Evolutionary conservation across 2,888 invertebrate species (phyloP), one percentile per base, ranked within the genome.

Genomic region (Resseliella maxima): DNA sequence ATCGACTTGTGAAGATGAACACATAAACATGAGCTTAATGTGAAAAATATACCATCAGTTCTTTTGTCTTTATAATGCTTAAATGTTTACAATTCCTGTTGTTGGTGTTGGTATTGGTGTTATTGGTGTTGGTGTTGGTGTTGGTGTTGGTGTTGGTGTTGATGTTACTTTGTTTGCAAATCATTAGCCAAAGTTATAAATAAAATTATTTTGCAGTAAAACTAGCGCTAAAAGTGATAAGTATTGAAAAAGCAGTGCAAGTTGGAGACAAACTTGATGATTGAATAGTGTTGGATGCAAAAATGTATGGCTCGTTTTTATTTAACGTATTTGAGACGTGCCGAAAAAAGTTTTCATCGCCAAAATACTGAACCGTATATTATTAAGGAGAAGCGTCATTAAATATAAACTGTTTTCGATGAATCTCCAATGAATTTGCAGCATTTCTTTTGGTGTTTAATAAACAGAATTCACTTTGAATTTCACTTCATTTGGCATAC

Each of bases 111-210:
- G 6, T 41, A 41, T 50, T 18, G 50, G 10, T 50, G 50, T 50
- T 41, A 12, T 41, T 41, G 41, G 12, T 41, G 41, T 12, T 41
- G n/a, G n/a, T n/a, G 12, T 41, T 41, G 41, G n/a, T n/a, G n/a
- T n/a, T n/a, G n/a, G n/a, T n/a, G n/a, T 50, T 3, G 50, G 5
- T 59, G 59, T n/a, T 59, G 59, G 1, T 50, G 46, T n/a, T 59
- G 59, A n/a, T 24, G 59, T 24, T 59, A 59, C 59, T 59, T 72
- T 72, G 72, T 72, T 72, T 72, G 72, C 31, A 72, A 59, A 59
- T 59, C 72, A 31, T 72, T 72, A 72, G 59, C 15, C 24, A 24
- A 59, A 59, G 24, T 72, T 72, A 72, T 31, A 31, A 72, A 72
- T 31, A 35, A 72, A 31, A 31, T 72, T 35, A 72, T 27, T 72